These are phyloP conservation scores for Porites australiensis DNA, from an alignment of 64 coral and sea anemone species.

Conservation along the genomic window DNA sequence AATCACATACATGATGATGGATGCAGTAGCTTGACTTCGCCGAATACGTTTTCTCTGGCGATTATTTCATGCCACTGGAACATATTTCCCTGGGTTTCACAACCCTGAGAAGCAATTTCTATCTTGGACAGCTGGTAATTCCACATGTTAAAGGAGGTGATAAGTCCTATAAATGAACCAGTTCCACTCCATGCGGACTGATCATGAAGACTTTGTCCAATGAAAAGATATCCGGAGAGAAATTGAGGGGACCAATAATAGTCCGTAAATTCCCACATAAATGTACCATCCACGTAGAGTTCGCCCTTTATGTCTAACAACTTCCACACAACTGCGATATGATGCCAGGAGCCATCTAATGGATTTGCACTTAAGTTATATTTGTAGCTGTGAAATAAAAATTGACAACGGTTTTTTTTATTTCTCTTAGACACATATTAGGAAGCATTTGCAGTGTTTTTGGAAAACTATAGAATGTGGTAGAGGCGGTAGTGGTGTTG, in stretches of 20 bases:
- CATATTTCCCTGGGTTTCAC: slow-evolving; percentile 23
- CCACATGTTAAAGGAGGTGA: slow-evolving; percentile 57
- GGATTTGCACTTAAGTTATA: too few species aligned
- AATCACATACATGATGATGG: slow-evolving; percentile 59
- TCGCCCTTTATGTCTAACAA: neutral
- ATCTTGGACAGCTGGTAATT: neutral
- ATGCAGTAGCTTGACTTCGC: neutral
- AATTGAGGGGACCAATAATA: too few species aligned
- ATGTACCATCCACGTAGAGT: slow-evolving; percentile 22
- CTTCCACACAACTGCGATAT: slow-evolving; percentile 13
- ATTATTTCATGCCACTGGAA: slow-evolving; percentile 3
- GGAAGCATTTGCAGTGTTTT: too few species aligned
- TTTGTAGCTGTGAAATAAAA: neutral
- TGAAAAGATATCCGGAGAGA: neutral
- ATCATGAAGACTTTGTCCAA: neutral
- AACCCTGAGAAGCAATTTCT: neutral
- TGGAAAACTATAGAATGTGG: too few species aligned
- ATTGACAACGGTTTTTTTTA: too few species aligned
- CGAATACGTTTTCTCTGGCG: neutral
- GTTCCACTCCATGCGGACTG: neutral
- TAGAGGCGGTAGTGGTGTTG: too few species aligned
- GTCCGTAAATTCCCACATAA: too few species aligned
- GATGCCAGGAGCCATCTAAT: slow-evolving; percentile 41
- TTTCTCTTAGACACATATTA: too few species aligned
- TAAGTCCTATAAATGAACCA: slow-evolving; percentile 1